Base-by-base conservation (phyloP, 2,797 vertebrate species). In the Peromyscus melanophrys region DNA sequence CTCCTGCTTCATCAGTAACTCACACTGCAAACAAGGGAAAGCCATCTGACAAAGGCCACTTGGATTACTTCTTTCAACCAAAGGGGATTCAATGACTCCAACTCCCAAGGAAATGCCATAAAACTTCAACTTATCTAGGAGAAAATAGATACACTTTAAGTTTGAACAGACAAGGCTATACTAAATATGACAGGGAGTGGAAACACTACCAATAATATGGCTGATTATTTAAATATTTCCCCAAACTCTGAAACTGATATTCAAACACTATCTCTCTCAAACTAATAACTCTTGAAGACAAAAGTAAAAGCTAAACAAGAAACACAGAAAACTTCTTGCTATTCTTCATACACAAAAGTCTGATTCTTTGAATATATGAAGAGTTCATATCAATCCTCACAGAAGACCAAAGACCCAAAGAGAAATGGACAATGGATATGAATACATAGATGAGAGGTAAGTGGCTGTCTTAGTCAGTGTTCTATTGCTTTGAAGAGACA, bases 291-390 rank as follows among this genome's bases (percentile, higher is more conserved):
- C 59, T 94, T 13, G 37, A 19, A 82, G 23, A 63, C 52, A 95
- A 94, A 97, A 95, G 27, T 6, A 61, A 92, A 89, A 94, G n/a
- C 31, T 40, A 90, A 90, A 52, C 3, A 89, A 93, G 67, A 91
- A 75, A 67, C 29, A 81, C 3, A 82, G 52, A 27, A 40, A 82
- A 10, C 4, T 40, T 75, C 27, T 63, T 84, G 59, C 9, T 84
- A 19, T 65, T 65, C 40, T 84, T 65, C 27, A 84, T 46, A 34
- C 57, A 40, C 57, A 40, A 40, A 40, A 61, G 55, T 16, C 25
- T 61, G 25, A 59, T 40, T 27, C 25, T 61, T 82, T 61, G n/a
- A 82, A 61, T 27, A 29, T 4, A 31, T 46, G 4, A 63, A 43
- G 59, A 43, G 16, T 46, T 83, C 37, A 43, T 43, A 63, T 9